Conservation (phyloP, 2,113 vertebrate species). For the Struthidea cinerea region DNA sequence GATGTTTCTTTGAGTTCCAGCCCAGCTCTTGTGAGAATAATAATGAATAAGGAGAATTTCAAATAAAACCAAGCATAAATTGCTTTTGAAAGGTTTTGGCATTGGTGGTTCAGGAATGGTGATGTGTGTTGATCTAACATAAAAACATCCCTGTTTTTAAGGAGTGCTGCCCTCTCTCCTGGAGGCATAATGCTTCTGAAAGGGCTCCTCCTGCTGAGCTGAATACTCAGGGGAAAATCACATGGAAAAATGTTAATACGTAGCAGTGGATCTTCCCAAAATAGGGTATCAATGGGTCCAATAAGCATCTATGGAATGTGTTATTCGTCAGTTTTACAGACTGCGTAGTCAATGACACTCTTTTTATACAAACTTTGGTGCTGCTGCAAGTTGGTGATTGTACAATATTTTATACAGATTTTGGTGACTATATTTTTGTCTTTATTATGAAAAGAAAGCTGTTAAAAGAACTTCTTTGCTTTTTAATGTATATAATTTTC, state of each 20-base stretch:
- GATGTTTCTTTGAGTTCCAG: background rate
- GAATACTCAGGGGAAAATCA: background rate
- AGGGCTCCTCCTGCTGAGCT: background rate
- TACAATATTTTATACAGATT: background rate
- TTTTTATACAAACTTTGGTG: background rate
- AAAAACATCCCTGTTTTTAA: background rate
- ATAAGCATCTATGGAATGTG: background rate
- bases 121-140: background rate
- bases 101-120: background rate
- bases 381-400: background rate
- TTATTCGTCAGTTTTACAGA: background rate
- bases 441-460: background rate
- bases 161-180: background rate
- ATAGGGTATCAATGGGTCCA: background rate
- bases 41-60: background rate
- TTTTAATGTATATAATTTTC: conserved; percentile 11
- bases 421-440: background rate
- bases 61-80: background rate
- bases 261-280: background rate
- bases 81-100: background rate
- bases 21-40: background rate
- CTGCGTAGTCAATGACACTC: background rate
- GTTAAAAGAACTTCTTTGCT: background rate
- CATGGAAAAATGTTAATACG: background rate
- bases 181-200: background rate